Base-by-base conservation (phyloP, 2,888 invertebrate genomes). In the Bedellia somnulentella region DNA sequence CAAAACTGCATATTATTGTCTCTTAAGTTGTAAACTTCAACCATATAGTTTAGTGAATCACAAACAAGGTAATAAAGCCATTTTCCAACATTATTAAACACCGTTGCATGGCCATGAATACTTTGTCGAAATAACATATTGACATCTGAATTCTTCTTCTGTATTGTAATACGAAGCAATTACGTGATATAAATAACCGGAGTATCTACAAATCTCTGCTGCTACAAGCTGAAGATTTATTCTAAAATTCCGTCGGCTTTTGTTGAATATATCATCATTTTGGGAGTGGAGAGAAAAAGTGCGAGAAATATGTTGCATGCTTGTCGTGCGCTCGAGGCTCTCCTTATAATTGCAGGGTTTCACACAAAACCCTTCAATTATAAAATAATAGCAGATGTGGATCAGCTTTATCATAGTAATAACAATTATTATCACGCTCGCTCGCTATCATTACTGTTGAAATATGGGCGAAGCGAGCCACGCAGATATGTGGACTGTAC, bases 321-420 rank as follows among this genome's bases (percentile, higher is more conserved):
- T 57, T 49, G 49, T 51, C 41, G 50, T 47, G 48, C 51, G 70
- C 75, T 71, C 49, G 56, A 60, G 75, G 73, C 75, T 64, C 61
- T 62, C 54, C 55, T 70, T 60, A 75, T 75, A 75, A 75, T 75
- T 75, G 73, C 54, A 53, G 70, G 73, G 68, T 75, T 73, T 70
- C 66, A 63, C 67, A 66, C 68, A 67, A 75, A 73, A 73, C 55
- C 66, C 70, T 57, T 68, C 70, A 75, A 75, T 75, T 75, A 75
- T 75, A 71, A 75, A 73, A 73, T 75, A 75, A 75, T 75, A 73
- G 66, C 67, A 73, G 71, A 71, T 71, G 70, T 61, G 70, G 66
- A 68, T 73, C 34, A 30, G 30, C 18, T 34, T 37, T 32, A 37
- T 34, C 70, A 66, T 71, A 71, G 70, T 75, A 75, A 75, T 75